A percentile compares a stretch with the other conserved stretches of the same genome.
These are phyloP conservation scores for Lepas anatifera DNA, from an alignment of 2,888 invertebrate species.

Conservation along the genomic window DNA sequence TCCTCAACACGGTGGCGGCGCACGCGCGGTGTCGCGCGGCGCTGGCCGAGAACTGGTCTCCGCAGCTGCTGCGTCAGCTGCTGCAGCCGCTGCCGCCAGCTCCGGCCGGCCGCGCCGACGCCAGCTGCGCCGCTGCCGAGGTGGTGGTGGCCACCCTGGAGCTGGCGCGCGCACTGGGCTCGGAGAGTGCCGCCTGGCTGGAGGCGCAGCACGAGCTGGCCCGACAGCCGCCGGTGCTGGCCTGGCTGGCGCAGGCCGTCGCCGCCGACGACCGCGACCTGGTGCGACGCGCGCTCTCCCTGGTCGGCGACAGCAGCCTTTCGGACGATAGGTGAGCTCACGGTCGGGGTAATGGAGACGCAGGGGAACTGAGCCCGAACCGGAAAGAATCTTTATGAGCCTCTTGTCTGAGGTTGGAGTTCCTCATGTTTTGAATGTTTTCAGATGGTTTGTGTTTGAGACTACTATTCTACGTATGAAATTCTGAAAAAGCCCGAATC, in stretches of 20 bases:
- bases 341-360: not conserved
- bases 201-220: slow-evolving; percentile 4
- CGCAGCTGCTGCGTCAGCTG: not conserved
- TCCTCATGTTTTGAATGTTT: too few species aligned
- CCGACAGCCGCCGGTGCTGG: not conserved
- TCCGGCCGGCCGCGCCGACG: not conserved
- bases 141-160: not conserved
- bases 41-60: not conserved
- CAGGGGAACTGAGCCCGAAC: not conserved
- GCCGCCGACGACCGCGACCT: not conserved
- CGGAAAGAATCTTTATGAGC: too few species aligned
- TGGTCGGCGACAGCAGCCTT: not conserved
- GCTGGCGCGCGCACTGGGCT: not conserved
- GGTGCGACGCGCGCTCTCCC: not conserved
- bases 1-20: not conserved
- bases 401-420: too few species aligned
- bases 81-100: not conserved
- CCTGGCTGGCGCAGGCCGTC: not conserved
- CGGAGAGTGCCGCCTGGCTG: not conserved
- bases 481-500: too few species aligned
- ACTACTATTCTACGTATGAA: too few species aligned
- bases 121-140: not conserved
- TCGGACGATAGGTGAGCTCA: not conserved
- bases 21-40: not conserved
- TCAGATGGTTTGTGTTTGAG: too few species aligned